phyloP scores from a whole-genome alignment of 2,113 vertebrate genomes.

The Elgaria multicarinata region DNA sequence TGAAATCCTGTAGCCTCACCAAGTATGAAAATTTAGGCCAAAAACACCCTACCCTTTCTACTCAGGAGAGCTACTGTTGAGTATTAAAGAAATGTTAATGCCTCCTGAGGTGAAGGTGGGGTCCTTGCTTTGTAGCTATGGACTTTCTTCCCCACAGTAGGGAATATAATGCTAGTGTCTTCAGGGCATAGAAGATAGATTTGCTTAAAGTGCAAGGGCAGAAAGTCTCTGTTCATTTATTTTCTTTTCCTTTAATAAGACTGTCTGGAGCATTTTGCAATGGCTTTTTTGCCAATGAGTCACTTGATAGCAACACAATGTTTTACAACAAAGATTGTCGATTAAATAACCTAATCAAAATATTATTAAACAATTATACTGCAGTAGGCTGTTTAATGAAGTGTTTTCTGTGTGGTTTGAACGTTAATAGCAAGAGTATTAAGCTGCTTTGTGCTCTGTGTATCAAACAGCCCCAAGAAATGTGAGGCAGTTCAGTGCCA shows the following conservation, averaged over 20 bases:
- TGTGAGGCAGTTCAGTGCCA: conserved; percentile 75
- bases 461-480: conserved; percentile 81
- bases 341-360: conserved; percentile 89
- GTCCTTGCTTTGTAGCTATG: not conserved
- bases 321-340: conserved; percentile 76
- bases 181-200: not conserved
- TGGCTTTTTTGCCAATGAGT: conserved; percentile 65
- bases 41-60: not conserved
- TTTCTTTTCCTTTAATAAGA: conserved; percentile 6
- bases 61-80: not conserved
- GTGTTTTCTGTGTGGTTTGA: conserved; percentile 86
- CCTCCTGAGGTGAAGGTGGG: not conserved
- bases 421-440: conserved; percentile 81
- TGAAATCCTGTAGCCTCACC: not conserved
- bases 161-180: not conserved
- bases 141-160: conserved; percentile 5
- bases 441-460: conserved; percentile 81
- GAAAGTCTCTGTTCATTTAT: not conserved
- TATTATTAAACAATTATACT: conserved; percentile 89
- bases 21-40: conserved; percentile 4
- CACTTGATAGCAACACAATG: conserved; percentile 71
- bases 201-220: conserved; percentile 27
- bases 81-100: not conserved
- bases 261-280: conserved; percentile 44
- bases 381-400: conserved; percentile 87